These are phyloP conservation scores for Drosophila sulfurigaster DNA, from an alignment of 1,140 invertebrate genomes.

Conservation along the genomic window DNA sequence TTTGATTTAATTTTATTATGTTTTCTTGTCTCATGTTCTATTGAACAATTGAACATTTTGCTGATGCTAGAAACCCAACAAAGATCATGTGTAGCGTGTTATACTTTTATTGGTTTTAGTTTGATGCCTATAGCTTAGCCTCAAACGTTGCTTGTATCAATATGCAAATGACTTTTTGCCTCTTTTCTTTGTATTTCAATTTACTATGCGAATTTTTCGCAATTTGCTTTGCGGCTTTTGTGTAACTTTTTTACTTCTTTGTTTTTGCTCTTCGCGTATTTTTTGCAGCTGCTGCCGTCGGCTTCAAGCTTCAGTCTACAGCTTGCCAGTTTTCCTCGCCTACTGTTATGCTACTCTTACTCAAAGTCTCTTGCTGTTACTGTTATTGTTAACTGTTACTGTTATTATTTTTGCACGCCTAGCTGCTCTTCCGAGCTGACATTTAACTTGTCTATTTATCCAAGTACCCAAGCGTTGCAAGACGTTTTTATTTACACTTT, in stretches of 20 bases:
- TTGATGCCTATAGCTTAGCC: constrained; percentile 25
- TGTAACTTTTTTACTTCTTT: constrained; percentile 33
- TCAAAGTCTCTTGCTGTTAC: constrained; percentile 31
- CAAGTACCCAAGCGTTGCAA: constrained; percentile 1
- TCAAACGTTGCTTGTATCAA: constrained; percentile 27
- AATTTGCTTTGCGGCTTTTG: constrained; percentile 59
- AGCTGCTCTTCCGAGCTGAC: constrained; percentile 21
- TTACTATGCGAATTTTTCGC: constrained; percentile 29
- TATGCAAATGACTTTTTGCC: constrained; percentile 41
- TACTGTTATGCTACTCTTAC: background rate
- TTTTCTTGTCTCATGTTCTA: too few species aligned
- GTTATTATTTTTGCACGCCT: constrained; percentile 53
- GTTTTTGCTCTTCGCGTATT: constrained; percentile 47
- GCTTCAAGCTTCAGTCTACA: constrained; percentile 2
- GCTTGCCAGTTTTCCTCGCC: constrained; percentile 6
- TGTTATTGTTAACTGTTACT: constrained; percentile 55
- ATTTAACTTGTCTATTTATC: constrained; percentile 16
- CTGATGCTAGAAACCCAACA: background rate
- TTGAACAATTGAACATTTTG: background rate
- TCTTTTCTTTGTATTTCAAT: constrained; percentile 30
- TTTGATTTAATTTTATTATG: too few species aligned
- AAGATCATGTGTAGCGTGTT: constrained; percentile 5
- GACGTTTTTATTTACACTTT: background rate
- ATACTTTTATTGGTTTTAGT: constrained; percentile 21
- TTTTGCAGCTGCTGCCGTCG: constrained; percentile 55